Conservation (phyloP, 2,797 vertebrate genomes). For the Gymnopithys bicolor region DNA sequence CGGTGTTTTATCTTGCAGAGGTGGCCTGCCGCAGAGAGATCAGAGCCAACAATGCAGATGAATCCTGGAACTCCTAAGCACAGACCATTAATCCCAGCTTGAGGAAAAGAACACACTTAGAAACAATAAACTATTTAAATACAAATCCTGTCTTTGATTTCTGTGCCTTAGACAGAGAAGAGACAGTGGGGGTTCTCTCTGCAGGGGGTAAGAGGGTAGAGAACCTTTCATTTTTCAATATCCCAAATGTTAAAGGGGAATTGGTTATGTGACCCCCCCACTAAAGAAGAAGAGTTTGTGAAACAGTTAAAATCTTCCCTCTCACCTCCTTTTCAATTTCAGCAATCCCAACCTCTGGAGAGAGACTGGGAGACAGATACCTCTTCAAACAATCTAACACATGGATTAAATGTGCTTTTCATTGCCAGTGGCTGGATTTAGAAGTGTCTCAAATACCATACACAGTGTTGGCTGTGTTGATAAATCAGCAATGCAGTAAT, state of each 20-base stretch:
- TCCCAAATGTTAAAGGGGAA: neutral
- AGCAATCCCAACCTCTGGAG: neutral
- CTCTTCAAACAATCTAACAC: slow-evolving; percentile 55
- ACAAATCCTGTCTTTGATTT: slow-evolving; percentile 39
- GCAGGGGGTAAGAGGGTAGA: neutral
- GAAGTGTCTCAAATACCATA: slow-evolving; percentile 54
- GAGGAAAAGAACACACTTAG: slow-evolving; percentile 27
- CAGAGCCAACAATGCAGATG: neutral
- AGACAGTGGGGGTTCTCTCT: neutral
- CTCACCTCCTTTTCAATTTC: slow-evolving; percentile 28
- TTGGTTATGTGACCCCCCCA: neutral
- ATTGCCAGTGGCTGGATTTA: slow-evolving; percentile 49
- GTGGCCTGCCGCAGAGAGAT: neutral
- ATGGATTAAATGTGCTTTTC: slow-evolving; percentile 51
- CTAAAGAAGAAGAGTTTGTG: neutral
- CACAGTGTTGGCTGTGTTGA: slow-evolving; percentile 25
- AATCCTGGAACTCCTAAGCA: neutral
- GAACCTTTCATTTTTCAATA: neutral
- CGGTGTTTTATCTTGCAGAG: neutral
- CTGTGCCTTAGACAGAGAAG: neutral
- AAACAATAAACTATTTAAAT: slow-evolving; percentile 42
- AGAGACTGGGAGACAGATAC: slow-evolving; percentile 37
- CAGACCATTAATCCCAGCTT: slow-evolving; percentile 52
- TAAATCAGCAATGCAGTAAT: slow-evolving; percentile 50
- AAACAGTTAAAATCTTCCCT: slow-evolving; percentile 18